A percentile compares a stretch with the other conserved stretches of the same genome.
Evolutionary conservation across 2,113 vertebrate genomes (phyloP).

Genomic region (Enhydra lutris): DNA sequence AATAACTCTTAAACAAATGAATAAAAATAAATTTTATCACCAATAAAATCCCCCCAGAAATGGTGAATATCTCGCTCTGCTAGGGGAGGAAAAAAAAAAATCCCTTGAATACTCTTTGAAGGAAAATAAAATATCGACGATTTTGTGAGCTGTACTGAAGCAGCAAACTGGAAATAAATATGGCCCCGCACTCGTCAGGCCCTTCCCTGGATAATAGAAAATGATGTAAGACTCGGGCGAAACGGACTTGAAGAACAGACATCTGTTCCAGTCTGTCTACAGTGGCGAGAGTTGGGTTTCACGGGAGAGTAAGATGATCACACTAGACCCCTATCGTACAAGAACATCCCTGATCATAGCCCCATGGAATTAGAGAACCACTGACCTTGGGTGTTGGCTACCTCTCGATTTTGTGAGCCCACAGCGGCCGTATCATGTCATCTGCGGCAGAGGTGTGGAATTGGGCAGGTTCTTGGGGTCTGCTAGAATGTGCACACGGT

Average conservation of each 20-base stretch:
- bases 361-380: background rate
- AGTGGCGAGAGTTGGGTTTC: background rate
- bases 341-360: background rate
- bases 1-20: background rate
- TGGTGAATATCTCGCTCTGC: background rate
- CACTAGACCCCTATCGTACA: background rate
- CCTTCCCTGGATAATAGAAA: background rate
- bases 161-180: conserved; percentile 4
- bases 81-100: background rate
- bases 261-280: background rate
- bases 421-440: background rate
- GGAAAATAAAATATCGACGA: background rate
- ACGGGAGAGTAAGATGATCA: background rate
- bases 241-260: background rate
- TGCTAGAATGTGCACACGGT: background rate
- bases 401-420: background rate
- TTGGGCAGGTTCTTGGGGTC: no score
- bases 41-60: background rate
- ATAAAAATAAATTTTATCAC: background rate
- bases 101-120: background rate
- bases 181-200: background rate
- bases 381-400: background rate
- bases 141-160: background rate
- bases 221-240: background rate
- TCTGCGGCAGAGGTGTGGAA: background rate